A percentile compares a stretch with the other conserved stretches of the same genome.
Evolutionary conservation across 2,797 vertebrate genomes (phyloP).

Genomic region (Tarsius wallacei): DNA sequence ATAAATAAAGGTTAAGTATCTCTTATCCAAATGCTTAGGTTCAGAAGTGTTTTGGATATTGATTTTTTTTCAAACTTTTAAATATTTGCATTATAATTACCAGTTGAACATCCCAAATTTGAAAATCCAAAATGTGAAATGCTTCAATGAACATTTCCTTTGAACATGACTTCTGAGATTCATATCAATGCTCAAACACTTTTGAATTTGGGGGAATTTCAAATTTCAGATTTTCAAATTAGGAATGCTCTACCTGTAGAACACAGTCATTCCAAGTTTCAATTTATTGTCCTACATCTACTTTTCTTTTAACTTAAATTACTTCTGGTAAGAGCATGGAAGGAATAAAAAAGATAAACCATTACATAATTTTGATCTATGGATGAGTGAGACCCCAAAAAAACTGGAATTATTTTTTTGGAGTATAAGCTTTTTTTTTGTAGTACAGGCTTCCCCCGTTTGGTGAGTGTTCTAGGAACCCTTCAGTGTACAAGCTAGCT

Average conservation of each 20-base stretch:
- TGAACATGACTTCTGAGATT: background rate
- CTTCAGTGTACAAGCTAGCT: too few species aligned
- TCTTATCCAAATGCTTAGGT: background rate
- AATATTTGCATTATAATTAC: background rate
- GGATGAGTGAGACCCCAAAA: background rate
- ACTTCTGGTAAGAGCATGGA: slow-evolving; percentile 21
- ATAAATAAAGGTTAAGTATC: background rate
- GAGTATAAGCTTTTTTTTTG: too few species aligned
- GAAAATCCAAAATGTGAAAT: background rate
- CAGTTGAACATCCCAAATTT: background rate
- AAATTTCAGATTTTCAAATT: background rate
- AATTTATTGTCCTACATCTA: background rate
- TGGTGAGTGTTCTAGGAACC: too few species aligned
- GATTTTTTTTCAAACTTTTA: background rate
- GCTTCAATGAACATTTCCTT: background rate
- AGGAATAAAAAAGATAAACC: background rate
- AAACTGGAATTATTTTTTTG: too few species aligned
- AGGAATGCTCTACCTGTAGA: background rate
- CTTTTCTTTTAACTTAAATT: slow-evolving; percentile 10
- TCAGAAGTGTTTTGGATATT: background rate
- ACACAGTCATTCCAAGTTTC: background rate
- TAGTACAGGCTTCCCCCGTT: too few species aligned
- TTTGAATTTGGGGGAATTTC: background rate
- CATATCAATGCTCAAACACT: background rate
- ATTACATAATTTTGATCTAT: background rate